phyloP scores from a whole-genome alignment of 1,140 invertebrate genomes.

The Sarcophaga bullata region DNA sequence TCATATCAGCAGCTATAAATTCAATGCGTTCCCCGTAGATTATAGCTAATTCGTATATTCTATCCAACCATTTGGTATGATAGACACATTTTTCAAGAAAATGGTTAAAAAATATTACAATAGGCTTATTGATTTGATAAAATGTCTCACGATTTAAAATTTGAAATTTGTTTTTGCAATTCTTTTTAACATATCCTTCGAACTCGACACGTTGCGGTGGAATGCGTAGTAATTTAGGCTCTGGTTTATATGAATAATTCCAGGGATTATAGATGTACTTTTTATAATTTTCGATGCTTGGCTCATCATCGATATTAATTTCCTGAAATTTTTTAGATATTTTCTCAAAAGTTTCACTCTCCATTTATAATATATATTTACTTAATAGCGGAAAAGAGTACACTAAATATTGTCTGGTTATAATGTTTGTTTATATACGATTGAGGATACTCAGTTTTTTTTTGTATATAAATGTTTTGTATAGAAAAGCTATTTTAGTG shows the following conservation, averaged over 20 bases:
- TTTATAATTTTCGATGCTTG: not conserved
- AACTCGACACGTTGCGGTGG: not conserved
- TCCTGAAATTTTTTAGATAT: not conserved
- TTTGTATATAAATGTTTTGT: too few relatives aligned
- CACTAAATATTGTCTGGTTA: too few relatives aligned
- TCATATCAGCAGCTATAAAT: conserved; percentile 14
- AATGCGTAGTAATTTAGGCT: not conserved
- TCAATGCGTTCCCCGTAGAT: not conserved
- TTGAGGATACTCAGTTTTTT: too few relatives aligned
- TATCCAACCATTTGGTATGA: conserved; percentile 19
- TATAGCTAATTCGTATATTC: not conserved
- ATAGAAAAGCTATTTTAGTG: too few relatives aligned
- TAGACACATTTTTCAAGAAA: conserved; percentile 6
- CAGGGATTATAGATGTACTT: not conserved
- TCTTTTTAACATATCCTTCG: not conserved
- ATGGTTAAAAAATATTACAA: conserved; percentile 21
- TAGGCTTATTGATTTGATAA: not conserved
- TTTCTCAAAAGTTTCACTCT: not conserved
- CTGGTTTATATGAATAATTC: not conserved
- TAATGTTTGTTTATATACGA: too few relatives aligned
- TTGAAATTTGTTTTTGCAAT: conserved; percentile 4
- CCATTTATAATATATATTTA: not conserved
- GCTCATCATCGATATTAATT: not conserved
- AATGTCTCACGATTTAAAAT: conserved; percentile 14
- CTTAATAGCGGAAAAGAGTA: too few relatives aligned